A percentile compares a stretch with the other conserved stretches of the same genome.
These are phyloP conservation scores for Amazona vittata DNA, from an alignment of 2,113 vertebrate genomes.

Conservation along the genomic window DNA sequence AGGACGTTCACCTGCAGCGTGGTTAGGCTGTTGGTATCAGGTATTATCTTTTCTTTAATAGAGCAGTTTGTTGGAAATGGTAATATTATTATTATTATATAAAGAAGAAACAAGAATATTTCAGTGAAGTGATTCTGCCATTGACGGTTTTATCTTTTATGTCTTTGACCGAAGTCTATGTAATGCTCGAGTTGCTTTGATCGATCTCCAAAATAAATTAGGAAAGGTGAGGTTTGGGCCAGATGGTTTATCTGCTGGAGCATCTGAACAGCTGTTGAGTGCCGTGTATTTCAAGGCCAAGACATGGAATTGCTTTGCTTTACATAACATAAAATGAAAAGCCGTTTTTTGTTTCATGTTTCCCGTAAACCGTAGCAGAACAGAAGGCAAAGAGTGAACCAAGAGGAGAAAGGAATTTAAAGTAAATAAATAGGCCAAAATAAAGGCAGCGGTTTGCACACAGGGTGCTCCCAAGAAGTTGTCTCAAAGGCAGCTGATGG, in stretches of 20 bases:
- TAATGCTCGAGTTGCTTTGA: neutral
- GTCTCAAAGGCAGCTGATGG: neutral
- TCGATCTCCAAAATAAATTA: neutral
- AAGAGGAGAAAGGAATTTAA: neutral
- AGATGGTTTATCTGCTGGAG: slow-evolving; percentile 51
- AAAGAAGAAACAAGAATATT: neutral
- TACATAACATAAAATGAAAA: slow-evolving; percentile 42
- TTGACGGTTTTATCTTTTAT: neutral
- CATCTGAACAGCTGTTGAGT: slow-evolving; percentile 52
- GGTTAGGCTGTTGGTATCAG: neutral
- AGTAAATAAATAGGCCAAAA: too few relatives aligned
- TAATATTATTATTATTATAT: neutral
- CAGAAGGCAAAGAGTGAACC: neutral
- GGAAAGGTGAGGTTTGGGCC: slow-evolving; percentile 46
- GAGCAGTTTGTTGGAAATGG: neutral
- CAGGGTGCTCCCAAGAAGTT: neutral
- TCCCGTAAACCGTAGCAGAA: neutral
- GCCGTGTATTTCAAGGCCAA: slow-evolving; percentile 27
- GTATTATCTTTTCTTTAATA: neutral
- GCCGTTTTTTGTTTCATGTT: slow-evolving; percentile 26
- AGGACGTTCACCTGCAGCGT: neutral
- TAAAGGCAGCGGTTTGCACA: neutral
- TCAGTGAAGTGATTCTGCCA: neutral
- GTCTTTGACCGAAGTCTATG: neutral
- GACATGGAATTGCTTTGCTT: neutral